These are phyloP conservation scores for Silurus aristotelis DNA, from an alignment of 2,797 vertebrate species.

Conservation along the genomic window DNA sequence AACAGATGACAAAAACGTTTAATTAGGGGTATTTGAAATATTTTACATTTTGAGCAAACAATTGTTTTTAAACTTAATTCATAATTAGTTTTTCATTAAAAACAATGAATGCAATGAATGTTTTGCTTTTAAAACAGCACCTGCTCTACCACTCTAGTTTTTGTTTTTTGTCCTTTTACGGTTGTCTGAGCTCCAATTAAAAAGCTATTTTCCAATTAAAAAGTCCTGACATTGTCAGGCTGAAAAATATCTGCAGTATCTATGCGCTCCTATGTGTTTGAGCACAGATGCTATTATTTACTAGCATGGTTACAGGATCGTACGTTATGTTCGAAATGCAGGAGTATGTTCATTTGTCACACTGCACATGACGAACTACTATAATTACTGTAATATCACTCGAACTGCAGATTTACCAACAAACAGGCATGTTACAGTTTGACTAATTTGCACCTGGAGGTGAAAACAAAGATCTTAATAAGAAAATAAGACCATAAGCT, in stretches of 20 bases:
- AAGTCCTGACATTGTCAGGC: too few species aligned
- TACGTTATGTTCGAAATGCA: neutral
- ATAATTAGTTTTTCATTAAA: too few species aligned
- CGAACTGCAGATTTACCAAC: neutral
- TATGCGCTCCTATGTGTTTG: neutral
- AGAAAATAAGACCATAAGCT: constrained; percentile 1
- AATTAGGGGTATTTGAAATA: too few species aligned
- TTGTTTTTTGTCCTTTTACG: too few species aligned
- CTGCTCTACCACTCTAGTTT: too few species aligned
- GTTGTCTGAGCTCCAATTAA: too few species aligned
- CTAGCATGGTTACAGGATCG: neutral
- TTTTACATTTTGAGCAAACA: too few species aligned
- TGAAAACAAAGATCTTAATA: neutral
- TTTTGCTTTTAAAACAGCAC: too few species aligned
- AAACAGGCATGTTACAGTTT: neutral
- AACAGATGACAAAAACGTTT: too few species aligned
- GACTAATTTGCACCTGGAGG: neutral
- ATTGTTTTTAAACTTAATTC: too few species aligned
- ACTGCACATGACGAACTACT: neutral
- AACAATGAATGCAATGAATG: too few species aligned
- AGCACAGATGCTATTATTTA: neutral
- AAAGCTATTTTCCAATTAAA: too few species aligned
- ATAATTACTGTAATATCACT: neutral
- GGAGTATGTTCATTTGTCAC: neutral
- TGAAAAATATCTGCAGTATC: neutral